Conservation (phyloP, 2,797 vertebrate genomes). For the Epinephelus malabaricus region DNA sequence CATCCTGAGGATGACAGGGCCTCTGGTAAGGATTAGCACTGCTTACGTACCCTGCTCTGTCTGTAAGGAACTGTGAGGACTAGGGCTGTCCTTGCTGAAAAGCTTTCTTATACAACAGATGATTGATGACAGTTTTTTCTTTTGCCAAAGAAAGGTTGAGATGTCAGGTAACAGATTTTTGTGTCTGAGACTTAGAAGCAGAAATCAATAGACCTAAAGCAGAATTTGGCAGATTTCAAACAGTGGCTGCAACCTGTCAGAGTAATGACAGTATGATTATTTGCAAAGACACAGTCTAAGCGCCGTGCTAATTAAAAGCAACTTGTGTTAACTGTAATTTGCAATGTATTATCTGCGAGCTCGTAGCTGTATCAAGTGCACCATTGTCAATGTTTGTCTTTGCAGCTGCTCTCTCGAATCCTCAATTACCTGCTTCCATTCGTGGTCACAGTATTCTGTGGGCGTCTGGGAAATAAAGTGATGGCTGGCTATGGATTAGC, state of each 20-base stretch:
- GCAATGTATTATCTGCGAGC: slow-evolving; percentile 2
- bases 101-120: background rate
- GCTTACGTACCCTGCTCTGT: background rate
- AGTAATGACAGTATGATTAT: background rate
- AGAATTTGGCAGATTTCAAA: slow-evolving; percentile 25
- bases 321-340: slow-evolving; percentile 8
- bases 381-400: slow-evolving; percentile 47
- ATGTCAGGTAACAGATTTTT: slow-evolving; percentile 21
- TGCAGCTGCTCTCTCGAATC: slow-evolving; percentile 81
- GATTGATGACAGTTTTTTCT: background rate
- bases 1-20: slow-evolving; percentile 83
- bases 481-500: slow-evolving; percentile 86
- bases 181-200: slow-evolving; percentile 4
- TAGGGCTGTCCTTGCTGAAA: background rate
- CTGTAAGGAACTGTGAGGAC: background rate
- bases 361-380: slow-evolving; percentile 29
- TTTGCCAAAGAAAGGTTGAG: slow-evolving; percentile 25
- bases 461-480: slow-evolving; percentile 84
- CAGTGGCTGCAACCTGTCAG: slow-evolving; percentile 8
- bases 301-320: background rate
- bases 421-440: slow-evolving; percentile 82
- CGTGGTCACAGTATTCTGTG: slow-evolving; percentile 86
- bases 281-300: background rate
- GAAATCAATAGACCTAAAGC: slow-evolving; percentile 25
- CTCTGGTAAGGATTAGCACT: slow-evolving; percentile 80